Percentiles rank a stretch among this genome's conserved stretches.
phyloP scores from a whole-genome alignment of 2,888 invertebrate genomes.

The Deilephila elpenor region DNA sequence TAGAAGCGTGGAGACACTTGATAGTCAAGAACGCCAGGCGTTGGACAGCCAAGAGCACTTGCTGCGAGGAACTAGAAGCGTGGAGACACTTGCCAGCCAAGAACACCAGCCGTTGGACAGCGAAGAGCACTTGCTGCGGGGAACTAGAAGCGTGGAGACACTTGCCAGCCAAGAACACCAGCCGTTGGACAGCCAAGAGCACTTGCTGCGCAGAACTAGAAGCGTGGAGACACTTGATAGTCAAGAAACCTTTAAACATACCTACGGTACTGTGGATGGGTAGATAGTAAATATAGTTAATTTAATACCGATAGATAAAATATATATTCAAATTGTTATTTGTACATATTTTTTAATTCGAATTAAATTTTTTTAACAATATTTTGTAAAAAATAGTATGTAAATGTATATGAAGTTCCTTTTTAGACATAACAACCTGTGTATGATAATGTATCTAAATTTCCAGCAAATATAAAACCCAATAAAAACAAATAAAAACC shows the following conservation, averaged over 20 bases:
- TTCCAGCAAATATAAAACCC: not conserved
- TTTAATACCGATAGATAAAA: not conserved
- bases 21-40: not conserved
- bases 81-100: not conserved
- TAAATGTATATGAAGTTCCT: too few species aligned
- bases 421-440: too few species aligned
- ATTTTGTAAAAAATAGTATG: too few species aligned
- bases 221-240: not conserved
- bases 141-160: not conserved
- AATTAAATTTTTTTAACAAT: too few species aligned
- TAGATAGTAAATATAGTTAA: not conserved
- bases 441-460: too few species aligned
- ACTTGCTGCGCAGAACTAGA: not conserved
- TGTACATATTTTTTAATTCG: too few species aligned
- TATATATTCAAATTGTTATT: too few species aligned
- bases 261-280: slow-evolving; percentile 3
- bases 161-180: not conserved
- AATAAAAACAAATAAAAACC: not conserved
- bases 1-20: not conserved
- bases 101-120: not conserved
- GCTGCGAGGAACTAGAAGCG: not conserved
- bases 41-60: slow-evolving; percentile 8
- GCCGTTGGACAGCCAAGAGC: not conserved
- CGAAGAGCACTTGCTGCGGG: not conserved
- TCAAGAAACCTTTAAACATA: not conserved